Base-by-base conservation (phyloP, 2,888 invertebrate genomes). In the Cyclophora punctaria region DNA sequence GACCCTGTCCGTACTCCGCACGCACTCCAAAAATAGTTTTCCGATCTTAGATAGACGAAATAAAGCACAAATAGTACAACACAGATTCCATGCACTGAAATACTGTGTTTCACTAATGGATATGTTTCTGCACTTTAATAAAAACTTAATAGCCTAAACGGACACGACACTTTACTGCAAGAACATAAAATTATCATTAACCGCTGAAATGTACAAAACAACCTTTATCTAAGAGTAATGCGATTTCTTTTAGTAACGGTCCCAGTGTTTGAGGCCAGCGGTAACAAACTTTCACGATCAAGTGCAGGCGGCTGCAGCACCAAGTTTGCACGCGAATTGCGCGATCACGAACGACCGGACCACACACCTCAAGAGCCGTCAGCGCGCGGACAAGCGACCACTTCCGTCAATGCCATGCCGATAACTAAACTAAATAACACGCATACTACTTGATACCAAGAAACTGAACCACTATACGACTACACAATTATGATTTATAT, bases 241-340 rank as follows among this genome's bases (percentile, higher is more conserved):
- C 69, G 73, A 78, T 77, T 80, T 78, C 78, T 81, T 81, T 80
- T 78, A 76, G 69, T 80, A 84, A 84, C 84, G 80, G 83, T 82
- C 73, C 66, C 69, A 77, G 70, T 71, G 71, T 83, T 81, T 78
- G 78, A 82, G 83, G 84, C 80, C 83, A 79, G 74, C 72, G 73
- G 73, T 80, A 80, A 76, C 75, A 80, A 77, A 86, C 83, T 86
- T 86, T 87, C 86, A 85, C 86, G 83, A 81, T 82, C 79, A 83
- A 81, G 79, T 82, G 80, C 79, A 81, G 71, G 69, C 73, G 73
- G 71, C 71, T 74, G 75, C 74, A 71, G 66, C 67, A 68, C 69
- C 56, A 64, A 71, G 68, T 61, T 66, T 65, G 70, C 79, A 78
- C 78, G 78, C 78, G 78, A 80, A 73, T 71, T 72, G 64, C 67